Evolutionary conservation across 1,140 invertebrate genomes (phyloP).

Genomic region (Tetramorium parvispinum): DNA sequence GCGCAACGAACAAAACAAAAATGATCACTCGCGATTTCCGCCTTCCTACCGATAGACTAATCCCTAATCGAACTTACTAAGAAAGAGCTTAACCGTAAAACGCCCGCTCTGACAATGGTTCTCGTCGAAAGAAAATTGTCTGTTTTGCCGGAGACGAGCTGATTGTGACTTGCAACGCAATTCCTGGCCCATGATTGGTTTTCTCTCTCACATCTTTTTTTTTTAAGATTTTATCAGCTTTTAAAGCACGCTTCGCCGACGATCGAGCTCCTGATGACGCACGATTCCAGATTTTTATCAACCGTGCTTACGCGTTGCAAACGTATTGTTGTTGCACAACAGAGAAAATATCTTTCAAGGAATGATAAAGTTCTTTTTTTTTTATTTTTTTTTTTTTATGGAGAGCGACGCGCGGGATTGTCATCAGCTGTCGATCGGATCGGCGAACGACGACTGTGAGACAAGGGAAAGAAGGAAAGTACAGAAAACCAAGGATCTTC

Average conservation of each 20-base stretch:
- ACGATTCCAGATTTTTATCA: neutral
- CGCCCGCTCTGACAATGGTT: slow-evolving; percentile 84
- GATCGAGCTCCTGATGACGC: slow-evolving; percentile 8
- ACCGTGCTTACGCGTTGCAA: neutral
- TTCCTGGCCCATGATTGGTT: slow-evolving; percentile 85
- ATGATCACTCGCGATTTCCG: slow-evolving; percentile 45
- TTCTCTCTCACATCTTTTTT: slow-evolving; percentile 63
- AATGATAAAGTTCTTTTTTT: neutral
- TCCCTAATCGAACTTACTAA: slow-evolving; percentile 84
- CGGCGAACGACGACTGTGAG: slow-evolving; percentile 51
- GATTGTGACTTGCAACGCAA: slow-evolving; percentile 86
- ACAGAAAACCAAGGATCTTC: slow-evolving; percentile 62
- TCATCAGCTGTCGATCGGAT: slow-evolving; percentile 60
- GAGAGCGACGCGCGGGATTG: neutral
- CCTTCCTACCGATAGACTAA: slow-evolving; percentile 73
- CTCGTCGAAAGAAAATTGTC: slow-evolving; percentile 78
- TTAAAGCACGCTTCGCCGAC: slow-evolving; percentile 30
- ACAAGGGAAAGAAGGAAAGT: slow-evolving; percentile 63
- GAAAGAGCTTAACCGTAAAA: slow-evolving; percentile 83
- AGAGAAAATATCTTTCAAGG: neutral
- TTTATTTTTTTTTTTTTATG: neutral
- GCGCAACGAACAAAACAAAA: slow-evolving; percentile 19
- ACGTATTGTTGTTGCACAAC: neutral
- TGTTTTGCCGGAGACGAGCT: slow-evolving; percentile 85
- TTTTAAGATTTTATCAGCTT: slow-evolving; percentile 23